phyloP scores from a whole-genome alignment of 2,888 invertebrate genomes.

The Erebia aethiops region DNA sequence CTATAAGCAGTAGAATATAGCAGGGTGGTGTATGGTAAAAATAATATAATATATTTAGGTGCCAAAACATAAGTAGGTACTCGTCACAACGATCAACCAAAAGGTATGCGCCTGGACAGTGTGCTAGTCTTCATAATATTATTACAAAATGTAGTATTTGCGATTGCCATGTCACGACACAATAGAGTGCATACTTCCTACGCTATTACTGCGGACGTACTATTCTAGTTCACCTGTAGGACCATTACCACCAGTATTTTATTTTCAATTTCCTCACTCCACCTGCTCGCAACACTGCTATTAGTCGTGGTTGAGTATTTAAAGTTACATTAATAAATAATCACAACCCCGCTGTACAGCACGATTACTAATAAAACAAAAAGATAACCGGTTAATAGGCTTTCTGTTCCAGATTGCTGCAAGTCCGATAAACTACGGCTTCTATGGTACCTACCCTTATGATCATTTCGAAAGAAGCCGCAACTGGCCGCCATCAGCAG shows the following conservation, averaged over 20 bases:
- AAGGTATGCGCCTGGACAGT: too few species aligned
- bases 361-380: slow-evolving; percentile 58
- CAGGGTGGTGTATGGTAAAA: too few species aligned
- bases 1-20: background rate
- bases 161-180: too few species aligned
- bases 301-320: background rate
- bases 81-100: too few species aligned
- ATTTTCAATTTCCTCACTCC: background rate
- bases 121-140: too few species aligned
- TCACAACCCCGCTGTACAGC: slow-evolving; percentile 54
- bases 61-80: too few species aligned
- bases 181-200: too few species aligned
- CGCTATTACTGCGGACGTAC: too few species aligned
- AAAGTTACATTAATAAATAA: slow-evolving; percentile 4
- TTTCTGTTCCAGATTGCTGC: slow-evolving; percentile 85
- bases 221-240: background rate
- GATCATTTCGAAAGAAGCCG: slow-evolving; percentile 74
- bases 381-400: slow-evolving; percentile 77
- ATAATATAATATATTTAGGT: too few species aligned
- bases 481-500: slow-evolving; percentile 58
- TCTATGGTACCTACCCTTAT: slow-evolving; percentile 85
- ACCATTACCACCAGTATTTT: background rate
- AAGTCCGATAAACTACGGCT: slow-evolving; percentile 89
- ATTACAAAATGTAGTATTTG: too few species aligned
- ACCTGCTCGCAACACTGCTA: background rate